Base-by-base conservation (phyloP, 2,113 vertebrate species). In the Ceyx cyanopectus region DNA sequence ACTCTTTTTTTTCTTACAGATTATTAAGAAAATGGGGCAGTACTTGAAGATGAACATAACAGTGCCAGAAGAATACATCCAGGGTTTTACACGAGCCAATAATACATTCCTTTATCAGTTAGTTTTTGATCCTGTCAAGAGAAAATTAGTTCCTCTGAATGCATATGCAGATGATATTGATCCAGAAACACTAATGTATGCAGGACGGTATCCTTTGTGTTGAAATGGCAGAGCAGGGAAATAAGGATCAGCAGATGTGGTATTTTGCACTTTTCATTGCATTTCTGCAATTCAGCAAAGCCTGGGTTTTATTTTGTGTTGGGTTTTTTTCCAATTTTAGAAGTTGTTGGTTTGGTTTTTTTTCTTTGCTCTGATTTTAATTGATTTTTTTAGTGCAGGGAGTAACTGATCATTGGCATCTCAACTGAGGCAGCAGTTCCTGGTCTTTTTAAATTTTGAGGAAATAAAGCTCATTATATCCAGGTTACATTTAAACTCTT, bases 81-180 rank as follows among this genome's bases (percentile, higher is more conserved):
- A 98, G 34, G 99, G 99, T 4, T 99, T 99, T 94, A 97, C 97
- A 93, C 97, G 97, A 91, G 99, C 99, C 94, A 98, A 99, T 70
- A 99, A 99, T 95, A 99, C 99, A 10, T 99, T 99, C 75, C 98
- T 99, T 20, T 99, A 99, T 96, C 99, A 99, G 95, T 97, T 99
- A 63, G 99, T 99, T 92, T 99, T 99, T 92, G 99, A 99, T 95
- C 99, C 99, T 45, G 20, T 99, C 84, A 90, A 78, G 56, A 98
- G 98, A 93, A 99, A 98, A 93, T 97, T 99, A 23, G 96, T 99
- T 68, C 99, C 99, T 43, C 97, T 99, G 89, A 99, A 99, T 97
- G 97, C 98, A 6, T 99, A 99, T 78, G 97, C 93, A 21, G 98
- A 98, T 51, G 97, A 98, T 66, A 9, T 98, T 22, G 97, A 99